A percentile compares a stretch with the other conserved stretches of the same genome.
phyloP scores from a whole-genome alignment of 1,140 invertebrate species.

The Protaetia brevitarsis region DNA sequence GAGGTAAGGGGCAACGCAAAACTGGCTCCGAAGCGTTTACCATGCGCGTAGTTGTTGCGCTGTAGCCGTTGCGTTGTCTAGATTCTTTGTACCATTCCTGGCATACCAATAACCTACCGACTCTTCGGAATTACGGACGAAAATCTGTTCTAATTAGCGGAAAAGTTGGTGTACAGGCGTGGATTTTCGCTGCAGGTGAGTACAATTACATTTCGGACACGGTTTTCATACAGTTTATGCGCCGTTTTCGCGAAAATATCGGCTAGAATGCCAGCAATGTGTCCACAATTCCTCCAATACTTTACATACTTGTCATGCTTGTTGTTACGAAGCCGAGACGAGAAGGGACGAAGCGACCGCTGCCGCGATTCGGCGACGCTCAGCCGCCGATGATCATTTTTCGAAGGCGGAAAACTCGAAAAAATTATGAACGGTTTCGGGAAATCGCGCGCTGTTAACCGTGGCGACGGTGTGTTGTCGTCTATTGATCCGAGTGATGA shows the following conservation, averaged over 20 bases:
- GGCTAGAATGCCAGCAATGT: conserved; percentile 68
- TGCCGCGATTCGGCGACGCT: conserved; percentile 41
- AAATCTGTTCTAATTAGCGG: conserved; percentile 62
- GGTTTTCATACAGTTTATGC: conserved; percentile 57
- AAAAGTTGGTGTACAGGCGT: conserved; percentile 57
- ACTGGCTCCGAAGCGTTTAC: conserved; percentile 55
- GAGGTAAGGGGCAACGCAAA: conserved; percentile 34
- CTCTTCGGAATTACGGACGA: conserved; percentile 72
- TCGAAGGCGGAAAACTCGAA: conserved; percentile 18
- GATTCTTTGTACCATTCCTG: conserved; percentile 93
- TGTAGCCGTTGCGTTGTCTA: conserved; percentile 81
- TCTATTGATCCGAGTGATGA: conserved; percentile 26
- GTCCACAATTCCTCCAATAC: conserved; percentile 72
- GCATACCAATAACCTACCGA: conserved; percentile 86
- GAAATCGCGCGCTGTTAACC: conserved; percentile 9
- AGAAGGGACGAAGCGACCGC: conserved; percentile 4
- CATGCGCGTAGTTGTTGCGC: conserved; percentile 79
- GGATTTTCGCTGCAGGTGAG: conserved; percentile 64
- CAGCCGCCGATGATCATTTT: conserved; percentile 29
- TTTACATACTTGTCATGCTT: conserved; percentile 76
- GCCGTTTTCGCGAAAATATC: conserved; percentile 55
- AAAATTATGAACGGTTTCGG: conserved; percentile 22
- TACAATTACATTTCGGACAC: conserved; percentile 54
- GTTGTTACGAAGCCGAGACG: conserved; percentile 40
- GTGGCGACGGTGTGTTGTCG: conserved; percentile 3